phyloP scores from a whole-genome alignment of 2,113 vertebrate species.

The Turdus rufiventris region DNA sequence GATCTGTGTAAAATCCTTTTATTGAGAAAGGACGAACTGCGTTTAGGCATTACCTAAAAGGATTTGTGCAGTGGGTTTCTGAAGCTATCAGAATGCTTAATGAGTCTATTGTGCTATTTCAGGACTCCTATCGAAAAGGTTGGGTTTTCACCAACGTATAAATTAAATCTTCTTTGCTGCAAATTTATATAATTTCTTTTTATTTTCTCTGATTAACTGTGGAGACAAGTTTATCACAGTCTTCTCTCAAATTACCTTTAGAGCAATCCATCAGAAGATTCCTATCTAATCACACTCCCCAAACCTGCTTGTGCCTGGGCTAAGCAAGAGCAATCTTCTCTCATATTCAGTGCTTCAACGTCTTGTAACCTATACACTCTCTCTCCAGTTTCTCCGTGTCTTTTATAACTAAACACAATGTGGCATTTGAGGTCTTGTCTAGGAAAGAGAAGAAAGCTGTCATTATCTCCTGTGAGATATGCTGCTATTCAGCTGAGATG shows the following conservation, averaged over 20 bases:
- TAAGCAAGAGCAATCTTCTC: background rate
- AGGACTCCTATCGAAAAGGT: background rate
- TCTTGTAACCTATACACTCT: background rate
- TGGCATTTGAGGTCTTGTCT: background rate
- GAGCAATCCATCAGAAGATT: background rate
- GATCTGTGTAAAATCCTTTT: background rate
- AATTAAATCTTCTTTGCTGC: background rate
- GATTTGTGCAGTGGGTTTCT: background rate
- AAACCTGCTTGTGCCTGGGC: background rate
- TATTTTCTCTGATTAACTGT: background rate
- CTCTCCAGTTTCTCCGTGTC: background rate
- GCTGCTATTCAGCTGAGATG: background rate
- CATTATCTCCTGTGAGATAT: background rate
- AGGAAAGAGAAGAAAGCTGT: background rate
- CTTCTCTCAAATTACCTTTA: background rate
- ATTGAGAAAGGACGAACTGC: fast-evolving
- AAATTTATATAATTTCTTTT: background rate
- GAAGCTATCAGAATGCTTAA: background rate
- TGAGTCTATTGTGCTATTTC: background rate
- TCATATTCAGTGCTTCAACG: fast-evolving
- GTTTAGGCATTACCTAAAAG: background rate
- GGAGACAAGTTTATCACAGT: background rate
- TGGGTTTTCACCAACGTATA: fast-evolving
- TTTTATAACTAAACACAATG: background rate
- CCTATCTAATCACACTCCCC: background rate